Evolutionary conservation across 2,113 vertebrate species (phyloP).

Genomic region (Otocyon megalotis): DNA sequence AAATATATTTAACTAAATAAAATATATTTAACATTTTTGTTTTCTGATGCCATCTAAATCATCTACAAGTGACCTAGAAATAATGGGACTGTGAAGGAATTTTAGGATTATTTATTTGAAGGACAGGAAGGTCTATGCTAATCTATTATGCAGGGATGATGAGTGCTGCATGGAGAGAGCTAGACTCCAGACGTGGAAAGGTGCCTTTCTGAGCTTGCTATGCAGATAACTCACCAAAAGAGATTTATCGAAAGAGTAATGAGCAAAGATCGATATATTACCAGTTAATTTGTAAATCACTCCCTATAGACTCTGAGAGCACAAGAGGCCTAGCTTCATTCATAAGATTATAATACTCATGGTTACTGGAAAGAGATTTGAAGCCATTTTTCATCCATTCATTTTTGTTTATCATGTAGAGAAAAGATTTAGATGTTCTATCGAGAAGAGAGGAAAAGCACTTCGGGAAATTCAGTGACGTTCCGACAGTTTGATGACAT

Average conservation of each 20-base stretch:
- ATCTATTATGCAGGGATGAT: background rate
- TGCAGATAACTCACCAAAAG: constrained; percentile 79
- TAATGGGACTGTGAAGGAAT: constrained; percentile 46
- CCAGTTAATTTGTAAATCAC: constrained; percentile 83
- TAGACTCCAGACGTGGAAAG: constrained; percentile 70
- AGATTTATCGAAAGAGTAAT: constrained; percentile 84
- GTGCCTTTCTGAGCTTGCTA: constrained; percentile 75
- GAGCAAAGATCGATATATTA: constrained; percentile 82
- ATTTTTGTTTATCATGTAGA: constrained; percentile 79
- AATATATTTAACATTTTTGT: constrained; percentile 23
- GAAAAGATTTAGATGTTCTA: constrained; percentile 79
- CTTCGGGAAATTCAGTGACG: constrained; percentile 77
- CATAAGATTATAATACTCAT: constrained; percentile 75
- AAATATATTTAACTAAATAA: constrained; percentile 49
- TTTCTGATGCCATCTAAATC: constrained; percentile 10
- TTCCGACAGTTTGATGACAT: constrained; percentile 68
- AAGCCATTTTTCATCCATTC: constrained; percentile 76
- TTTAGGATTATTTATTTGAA: constrained; percentile 65
- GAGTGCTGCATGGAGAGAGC: constrained; percentile 38
- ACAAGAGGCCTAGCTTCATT: constrained; percentile 66
- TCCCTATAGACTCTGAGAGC: constrained; percentile 66
- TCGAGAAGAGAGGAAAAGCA: constrained; percentile 63
- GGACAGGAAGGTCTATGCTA: constrained; percentile 49
- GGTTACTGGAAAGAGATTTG: constrained; percentile 81
- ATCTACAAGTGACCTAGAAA: constrained; percentile 31